Base-by-base conservation (phyloP, 2,888 invertebrate species). In the Eueremaeus valkanovi region DNA sequence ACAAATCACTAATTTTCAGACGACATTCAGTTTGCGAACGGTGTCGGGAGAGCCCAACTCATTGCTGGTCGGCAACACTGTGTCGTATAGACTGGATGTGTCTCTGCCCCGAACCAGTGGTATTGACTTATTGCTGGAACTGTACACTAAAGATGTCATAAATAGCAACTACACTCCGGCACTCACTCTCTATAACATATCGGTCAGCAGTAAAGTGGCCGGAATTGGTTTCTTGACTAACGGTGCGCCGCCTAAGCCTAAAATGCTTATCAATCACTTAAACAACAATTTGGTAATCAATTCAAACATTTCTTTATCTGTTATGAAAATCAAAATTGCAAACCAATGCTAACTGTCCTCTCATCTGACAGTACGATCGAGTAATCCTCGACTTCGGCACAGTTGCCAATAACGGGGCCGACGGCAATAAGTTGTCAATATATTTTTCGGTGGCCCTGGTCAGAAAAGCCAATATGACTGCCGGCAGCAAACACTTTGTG, bases 311-410 rank as follows among this genome's bases (percentile, higher is more conserved):
- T 9, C 1, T 3, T 24, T 24, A 24, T 55, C 13, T 55, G 5
- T 27, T 9, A 18, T 45, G 9, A 51, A n/a, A 6, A 8, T 21
- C 21, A n/a, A 5, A 21, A 51, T n/a, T 51, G 5, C 27, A n/a
- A n/a, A n/a, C n/a, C n/a, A n/a, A n/a, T n/a, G n/a, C n/a, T n/a
- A n/a, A n/a, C n/a, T n/a, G n/a, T n/a, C n/a, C n/a, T n/a, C n/a
- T 49, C 1, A 13, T 9, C 24, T 33, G 13, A 36, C 73, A 79
- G 79, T 79, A 79, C 58, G 79, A 79, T 75, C 72, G 79, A 33
- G 74, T 78, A 29, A 76, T 77, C 40, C 68, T 79, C 8, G 78
- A 79, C 29, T 79, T 79, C 73, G 79, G 79, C 3, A 75, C 77
- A 18, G 77, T 79, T 27, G 78, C 76, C 18, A 79, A 79, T 49